Base-by-base conservation (phyloP, 1,140 invertebrate genomes). In the Temnothorax curvispinosus region DNA sequence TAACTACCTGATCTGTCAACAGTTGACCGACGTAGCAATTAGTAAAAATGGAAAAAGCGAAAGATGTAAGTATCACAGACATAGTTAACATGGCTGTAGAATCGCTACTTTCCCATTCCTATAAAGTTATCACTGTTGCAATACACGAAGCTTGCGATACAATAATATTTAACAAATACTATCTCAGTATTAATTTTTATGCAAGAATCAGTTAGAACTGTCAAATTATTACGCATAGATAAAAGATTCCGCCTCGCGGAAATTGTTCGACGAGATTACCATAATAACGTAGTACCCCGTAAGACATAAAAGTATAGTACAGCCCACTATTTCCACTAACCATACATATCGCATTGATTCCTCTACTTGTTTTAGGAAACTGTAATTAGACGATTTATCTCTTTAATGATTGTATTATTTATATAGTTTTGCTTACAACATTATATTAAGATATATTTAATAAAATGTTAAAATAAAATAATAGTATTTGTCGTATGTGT, bases 11-110 rank as follows among this genome's bases (percentile, higher is more conserved):
- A 35, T 92, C 60, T 6, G 87, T 89, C 2, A 92, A 76, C 27
- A 92, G 47, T 78, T 93, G 89, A 4, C 92, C 91, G 6, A 93
- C 91, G 72, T 92, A 89, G n/a, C 92, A 93, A 6, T 88, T 78
- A 60, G 90, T 90, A 54, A 91, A 92, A 86, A 90, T 86, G 41
- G 58, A 62, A 47, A 86, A 91, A 8, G 69, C 69, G 15, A 89
- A 92, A 74, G 92, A 92, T 65, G 89, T 84, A 2, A 88, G 67
- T 3, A 89, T 47, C 13, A 77, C 72, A 41, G 7, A 18, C 62
- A 65, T 84, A 15, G 65, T 64, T 54, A 87, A 18, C n/a, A 81
- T 52, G 2, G 69, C 67, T 18, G 50, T 86, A 15, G 77, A 44
- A 15, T 85, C 88, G 47, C 56, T 89, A 2, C n/a, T 69, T 65